Base-by-base conservation (phyloP, 2,113 vertebrate species). In the Chloropsis hardwickii region DNA sequence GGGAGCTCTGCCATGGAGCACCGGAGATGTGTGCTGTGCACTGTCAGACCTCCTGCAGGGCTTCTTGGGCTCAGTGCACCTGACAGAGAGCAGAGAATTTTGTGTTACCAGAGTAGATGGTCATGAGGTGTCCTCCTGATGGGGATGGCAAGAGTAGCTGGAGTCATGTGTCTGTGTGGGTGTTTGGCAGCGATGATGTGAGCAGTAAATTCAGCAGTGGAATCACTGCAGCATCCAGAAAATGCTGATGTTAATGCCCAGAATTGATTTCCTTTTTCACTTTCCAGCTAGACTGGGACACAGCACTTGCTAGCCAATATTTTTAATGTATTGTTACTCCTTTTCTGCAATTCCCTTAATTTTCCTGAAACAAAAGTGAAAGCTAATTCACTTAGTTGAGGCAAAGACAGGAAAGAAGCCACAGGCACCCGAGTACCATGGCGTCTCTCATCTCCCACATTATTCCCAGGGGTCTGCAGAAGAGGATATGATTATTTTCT, bases 371-470 rank as follows among this genome's bases (percentile, higher is more conserved):
- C 17, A 51, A 83, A 76, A 37, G 28, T 5, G 7, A 82, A 81
- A 64, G 17, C 9, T 11, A 56, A 60, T 42, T 47, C 56, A 10
- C 58, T 64, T 28, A 33, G 37, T 40, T 67, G 16, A 18, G 60
- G 45, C n/a, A 27, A 17, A 70, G 42, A n/a, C 47, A 71, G 74
- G 21, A 20, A 61, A 29, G 3, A 10, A 65, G 71, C 61, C 51
- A 12, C 1, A 18, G 51, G 44, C n/a, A 21, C 10, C 23, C 1
- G 0, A 24, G 62, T 6, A 12, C 85, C 65, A 5, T 24, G 9
- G 80, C 2, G 0, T 82, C 67, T 31, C 50, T 57, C 57, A 11
- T 18, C 21, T 88, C 42, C 45, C 72, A 67, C 62, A 60, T 37
- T 53, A 16, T 40, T 57, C 18, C 61, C 17, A 8, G 31, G 19